Evolutionary conservation across 2,888 invertebrate species (phyloP).

Genomic region (Aelia acuminata): DNA sequence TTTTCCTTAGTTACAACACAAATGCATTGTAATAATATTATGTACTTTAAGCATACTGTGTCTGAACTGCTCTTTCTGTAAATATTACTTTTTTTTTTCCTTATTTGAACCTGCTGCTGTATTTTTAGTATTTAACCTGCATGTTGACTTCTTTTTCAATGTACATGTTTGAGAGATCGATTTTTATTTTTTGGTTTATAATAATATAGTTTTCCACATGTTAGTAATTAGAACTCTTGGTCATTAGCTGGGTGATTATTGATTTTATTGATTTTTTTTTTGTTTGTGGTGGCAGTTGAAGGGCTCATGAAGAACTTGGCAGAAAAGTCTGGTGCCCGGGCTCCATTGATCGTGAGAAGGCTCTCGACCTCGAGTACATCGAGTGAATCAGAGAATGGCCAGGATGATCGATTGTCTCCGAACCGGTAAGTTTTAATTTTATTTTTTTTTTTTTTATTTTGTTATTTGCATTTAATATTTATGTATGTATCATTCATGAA

Average conservation of each 20-base stretch:
- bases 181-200: background rate
- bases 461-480: background rate
- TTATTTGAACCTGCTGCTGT: background rate
- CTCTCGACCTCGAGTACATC: constrained; percentile 54
- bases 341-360: constrained; percentile 25
- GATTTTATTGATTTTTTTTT: background rate
- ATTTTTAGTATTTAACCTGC: background rate
- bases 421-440: constrained; percentile 45
- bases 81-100: background rate
- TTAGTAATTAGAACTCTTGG: background rate
- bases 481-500: background rate
- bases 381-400: constrained; percentile 56
- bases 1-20: too few species aligned
- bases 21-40: too few species aligned
- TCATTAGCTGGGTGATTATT: background rate
- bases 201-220: background rate
- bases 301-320: constrained; percentile 64
- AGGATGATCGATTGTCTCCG: constrained; percentile 60
- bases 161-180: background rate
- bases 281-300: constrained; percentile 59
- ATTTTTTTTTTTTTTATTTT: background rate
- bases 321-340: constrained; percentile 60
- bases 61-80: too few species aligned
- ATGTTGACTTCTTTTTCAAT: background rate
- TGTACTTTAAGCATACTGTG: too few species aligned